phyloP scores from a whole-genome alignment of 1,140 invertebrate species.

The Drosophila pachea region DNA sequence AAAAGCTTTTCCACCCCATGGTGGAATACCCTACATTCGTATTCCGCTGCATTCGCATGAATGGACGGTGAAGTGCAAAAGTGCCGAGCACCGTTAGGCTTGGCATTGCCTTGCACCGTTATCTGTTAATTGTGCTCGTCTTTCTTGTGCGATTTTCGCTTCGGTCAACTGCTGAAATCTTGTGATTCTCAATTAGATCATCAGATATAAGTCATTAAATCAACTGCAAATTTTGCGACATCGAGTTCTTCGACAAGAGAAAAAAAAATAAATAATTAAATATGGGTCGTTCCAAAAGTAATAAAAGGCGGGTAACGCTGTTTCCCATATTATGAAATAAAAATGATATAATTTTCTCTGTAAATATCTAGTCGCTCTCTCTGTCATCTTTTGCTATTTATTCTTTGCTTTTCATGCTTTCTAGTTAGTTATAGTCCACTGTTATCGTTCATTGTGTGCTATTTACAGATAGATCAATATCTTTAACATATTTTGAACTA shows the following conservation, averaged over 20 bases:
- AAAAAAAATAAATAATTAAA: not conserved
- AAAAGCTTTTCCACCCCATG: not conserved
- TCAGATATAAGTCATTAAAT: conserved; percentile 17
- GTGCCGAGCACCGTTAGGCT: not conserved
- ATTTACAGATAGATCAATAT: too few species aligned
- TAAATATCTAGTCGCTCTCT: too few species aligned
- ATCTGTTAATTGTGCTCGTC: not conserved
- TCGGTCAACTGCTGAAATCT: conserved; percentile 16
- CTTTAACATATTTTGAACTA: too few species aligned
- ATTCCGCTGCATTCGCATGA: not conserved
- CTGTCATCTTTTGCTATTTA: too few species aligned
- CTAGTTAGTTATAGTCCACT: too few species aligned
- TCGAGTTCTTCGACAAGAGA: not conserved
- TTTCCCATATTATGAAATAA: too few species aligned
- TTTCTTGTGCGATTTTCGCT: not conserved
- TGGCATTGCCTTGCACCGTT: conserved; percentile 10
- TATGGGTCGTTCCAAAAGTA: not conserved
- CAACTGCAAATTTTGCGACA: not conserved
- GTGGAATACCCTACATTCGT: not conserved
- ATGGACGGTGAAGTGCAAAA: not conserved
- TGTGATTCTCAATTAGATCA: not conserved
- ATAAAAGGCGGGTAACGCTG: not conserved
- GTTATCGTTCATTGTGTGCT: too few species aligned
- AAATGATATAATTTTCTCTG: too few species aligned
- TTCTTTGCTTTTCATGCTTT: too few species aligned